Evolutionary conservation across 2,888 invertebrate species (phyloP), one percentile per base, ranked within the genome.

Genomic region (Neuroscelio doddi): DNA sequence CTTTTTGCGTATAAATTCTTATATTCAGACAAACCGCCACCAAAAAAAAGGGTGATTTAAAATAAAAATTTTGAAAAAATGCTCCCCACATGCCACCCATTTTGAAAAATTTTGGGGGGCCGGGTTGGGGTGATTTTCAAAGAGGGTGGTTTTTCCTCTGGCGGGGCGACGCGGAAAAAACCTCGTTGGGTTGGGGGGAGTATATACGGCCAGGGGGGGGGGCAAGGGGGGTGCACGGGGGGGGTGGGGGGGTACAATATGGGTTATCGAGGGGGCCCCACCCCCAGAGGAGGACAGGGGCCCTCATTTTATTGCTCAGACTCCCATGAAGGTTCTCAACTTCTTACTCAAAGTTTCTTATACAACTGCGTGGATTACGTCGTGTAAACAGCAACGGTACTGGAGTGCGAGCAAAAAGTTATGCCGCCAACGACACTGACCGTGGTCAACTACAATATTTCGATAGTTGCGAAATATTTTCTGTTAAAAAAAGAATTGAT

Each of bases 231-330:
- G 66, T 66, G 62, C 55, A 58, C 66, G 68, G 70, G 72, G 71
- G 74, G 73, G 73, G 69, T 58, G 68, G 70, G 78, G 79, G 79
- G 82, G 82, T 80, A 82, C 82, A 83, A 83, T 83, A 82, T 83
- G 83, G 83, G 83, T 84, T 83, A 83, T 81, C 81, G 82, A 82
- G 81, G 81, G 78, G 81, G 81, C 78, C 79, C 79, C 81, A 77
- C 82, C 81, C 80, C 79, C 80, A 59, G 64, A 61, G 77, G 77
- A 79, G 80, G 80, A 81, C 78, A 83, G 83, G 79, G 83, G 83
- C 79, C 79, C 83, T 83, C 84, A 84, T 83, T 84, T 84, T 84
- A 83, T 84, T 84, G 81, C 83, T 80, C 79, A 73, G 72, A 72
- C 75, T 77, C 79, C 72, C 72, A 71, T 69, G 67, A 70, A 67